Percentiles rank a stretch among this genome's conserved stretches.
These are phyloP conservation scores for Rhincodon typus DNA, from an alignment of 2,797 vertebrate genomes.

Conservation along the genomic window DNA sequence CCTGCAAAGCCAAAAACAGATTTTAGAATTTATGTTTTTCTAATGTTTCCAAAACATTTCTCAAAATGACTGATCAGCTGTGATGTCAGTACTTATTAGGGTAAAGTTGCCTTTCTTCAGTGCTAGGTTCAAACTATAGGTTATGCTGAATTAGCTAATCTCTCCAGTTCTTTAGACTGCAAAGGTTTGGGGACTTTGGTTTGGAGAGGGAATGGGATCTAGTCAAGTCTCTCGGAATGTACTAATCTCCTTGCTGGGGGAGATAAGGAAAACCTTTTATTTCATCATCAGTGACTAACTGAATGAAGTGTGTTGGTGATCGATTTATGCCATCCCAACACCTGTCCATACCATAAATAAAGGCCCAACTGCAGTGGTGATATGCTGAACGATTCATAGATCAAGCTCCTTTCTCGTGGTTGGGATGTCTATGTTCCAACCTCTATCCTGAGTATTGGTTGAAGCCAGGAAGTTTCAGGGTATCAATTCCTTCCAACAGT, in stretches of 20 bases:
- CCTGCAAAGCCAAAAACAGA: constrained; percentile 1
- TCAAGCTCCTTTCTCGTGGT: not conserved
- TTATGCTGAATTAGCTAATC: not conserved
- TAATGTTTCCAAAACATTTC: not conserved
- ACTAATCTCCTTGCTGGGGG: not conserved
- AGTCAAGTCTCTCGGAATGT: not conserved
- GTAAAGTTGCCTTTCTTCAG: not conserved
- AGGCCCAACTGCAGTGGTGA: not conserved
- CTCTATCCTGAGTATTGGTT: not conserved
- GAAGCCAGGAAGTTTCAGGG: not conserved
- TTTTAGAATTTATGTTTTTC: not conserved
- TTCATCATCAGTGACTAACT: not conserved
- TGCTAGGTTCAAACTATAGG: not conserved
- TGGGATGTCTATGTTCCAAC: not conserved
- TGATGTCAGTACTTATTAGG: not conserved
- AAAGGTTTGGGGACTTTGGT: not conserved
- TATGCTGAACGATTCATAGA: not conserved
- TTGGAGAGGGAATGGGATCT: not conserved
- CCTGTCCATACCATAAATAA: not conserved
- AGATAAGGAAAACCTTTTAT: not conserved
- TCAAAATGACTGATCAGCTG: not conserved
- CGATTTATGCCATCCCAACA: no score
- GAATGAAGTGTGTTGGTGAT: no score
- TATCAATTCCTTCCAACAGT: no score
- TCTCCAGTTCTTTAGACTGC: not conserved